Evolutionary conservation across 2,888 invertebrate species (phyloP).

Genomic region (Azorinus chamasolen): DNA sequence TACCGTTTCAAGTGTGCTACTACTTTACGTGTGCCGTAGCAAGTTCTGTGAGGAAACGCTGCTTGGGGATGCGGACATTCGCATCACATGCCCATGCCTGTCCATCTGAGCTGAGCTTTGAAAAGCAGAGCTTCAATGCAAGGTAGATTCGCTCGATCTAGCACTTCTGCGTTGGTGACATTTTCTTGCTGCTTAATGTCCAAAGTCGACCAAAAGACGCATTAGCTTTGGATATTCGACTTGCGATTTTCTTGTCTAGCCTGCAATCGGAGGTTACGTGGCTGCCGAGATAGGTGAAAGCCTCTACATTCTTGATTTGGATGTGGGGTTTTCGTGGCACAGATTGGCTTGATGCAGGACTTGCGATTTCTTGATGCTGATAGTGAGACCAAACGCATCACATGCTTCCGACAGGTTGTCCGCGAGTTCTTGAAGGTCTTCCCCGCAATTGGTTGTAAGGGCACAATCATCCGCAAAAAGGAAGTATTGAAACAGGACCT

Average conservation of each 20-base stretch:
- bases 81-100: background rate
- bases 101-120: background rate
- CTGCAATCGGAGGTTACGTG: constrained; percentile 1
- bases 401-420: background rate
- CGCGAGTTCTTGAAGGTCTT: background rate
- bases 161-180: background rate
- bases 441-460: background rate
- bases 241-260: constrained; percentile 11
- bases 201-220: constrained; percentile 13
- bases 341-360: constrained; percentile 24
- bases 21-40: no score
- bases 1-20: no score
- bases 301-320: constrained; percentile 9
- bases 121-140: background rate
- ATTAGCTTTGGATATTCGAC: background rate
- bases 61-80: constrained; percentile 9
- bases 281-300: constrained; percentile 27
- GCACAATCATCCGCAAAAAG: constrained; percentile 28
- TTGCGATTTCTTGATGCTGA: constrained; percentile 25
- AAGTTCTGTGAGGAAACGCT: constrained; percentile 4
- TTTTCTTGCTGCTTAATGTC: background rate
- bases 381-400: constrained; percentile 1
- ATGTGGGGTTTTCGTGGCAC: constrained; percentile 18
- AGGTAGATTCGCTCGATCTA: background rate
- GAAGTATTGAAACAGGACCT: constrained; percentile 3